Conservation (phyloP, 2,888 invertebrate genomes). For the Micoletzkya japonica region DNA sequence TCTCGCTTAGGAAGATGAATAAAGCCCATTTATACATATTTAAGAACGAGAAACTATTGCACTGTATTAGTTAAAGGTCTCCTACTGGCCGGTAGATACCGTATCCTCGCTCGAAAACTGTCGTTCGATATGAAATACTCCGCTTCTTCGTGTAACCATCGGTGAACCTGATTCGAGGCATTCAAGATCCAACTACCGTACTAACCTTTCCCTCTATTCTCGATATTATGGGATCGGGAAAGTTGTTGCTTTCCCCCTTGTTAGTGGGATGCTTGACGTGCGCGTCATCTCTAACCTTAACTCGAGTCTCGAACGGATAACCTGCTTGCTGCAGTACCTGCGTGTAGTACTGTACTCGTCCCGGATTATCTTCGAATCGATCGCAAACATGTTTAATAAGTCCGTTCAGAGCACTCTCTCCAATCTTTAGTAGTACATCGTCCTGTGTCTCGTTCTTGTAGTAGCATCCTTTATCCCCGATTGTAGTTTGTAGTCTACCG, state of each 20-base stretch:
- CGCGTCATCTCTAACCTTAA: slow-evolving; percentile 20
- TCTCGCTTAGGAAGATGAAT: too few relatives aligned
- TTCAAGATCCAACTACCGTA: neutral
- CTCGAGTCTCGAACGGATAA: neutral
- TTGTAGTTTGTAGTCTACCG: neutral
- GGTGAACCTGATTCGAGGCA: neutral
- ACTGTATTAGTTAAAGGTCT: slow-evolving; percentile 22
- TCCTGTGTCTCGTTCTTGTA: slow-evolving; percentile 59
- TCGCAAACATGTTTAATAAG: slow-evolving; percentile 58
- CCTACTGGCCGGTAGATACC: slow-evolving; percentile 10
- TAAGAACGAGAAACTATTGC: too few relatives aligned
- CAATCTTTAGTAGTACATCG: slow-evolving; percentile 51
- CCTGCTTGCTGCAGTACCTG: slow-evolving; percentile 34
- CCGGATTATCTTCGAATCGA: slow-evolving; percentile 57
- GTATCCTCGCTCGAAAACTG: slow-evolving; percentile 18
- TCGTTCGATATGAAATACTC: slow-evolving; percentile 19
- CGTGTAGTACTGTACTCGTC: slow-evolving; percentile 58
- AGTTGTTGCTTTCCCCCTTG: slow-evolving; percentile 14
- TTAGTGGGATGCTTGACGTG: neutral
- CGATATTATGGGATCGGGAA: neutral
- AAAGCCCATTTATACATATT: too few relatives aligned
- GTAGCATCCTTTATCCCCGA: slow-evolving; percentile 50
- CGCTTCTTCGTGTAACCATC: slow-evolving; percentile 24
- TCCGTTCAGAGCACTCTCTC: slow-evolving; percentile 53
- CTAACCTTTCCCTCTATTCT: slow-evolving; percentile 23